Percentiles rank a stretch among this genome's conserved stretches.
Conservation (phyloP, 2,113 vertebrate genomes). For the Hippopotamus amphibius region DNA sequence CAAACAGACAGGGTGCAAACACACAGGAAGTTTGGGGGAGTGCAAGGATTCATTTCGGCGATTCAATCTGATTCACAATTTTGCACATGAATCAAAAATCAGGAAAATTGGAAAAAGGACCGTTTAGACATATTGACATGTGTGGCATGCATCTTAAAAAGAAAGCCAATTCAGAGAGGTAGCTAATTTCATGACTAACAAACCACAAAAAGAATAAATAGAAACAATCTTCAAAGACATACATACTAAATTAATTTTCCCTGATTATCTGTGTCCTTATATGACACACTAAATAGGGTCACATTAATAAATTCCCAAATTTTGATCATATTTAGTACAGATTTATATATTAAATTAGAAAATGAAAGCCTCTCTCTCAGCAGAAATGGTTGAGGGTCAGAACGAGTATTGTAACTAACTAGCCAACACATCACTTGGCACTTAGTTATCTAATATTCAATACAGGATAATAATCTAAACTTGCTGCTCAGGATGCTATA, state of each 20-base stretch:
- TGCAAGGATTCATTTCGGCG: constrained; percentile 11
- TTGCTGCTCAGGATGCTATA: neutral
- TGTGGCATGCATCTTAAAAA: constrained; percentile 10
- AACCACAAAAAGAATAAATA: neutral
- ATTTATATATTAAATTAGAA: constrained; percentile 25
- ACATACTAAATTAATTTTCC: neutral
- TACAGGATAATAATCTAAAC: neutral
- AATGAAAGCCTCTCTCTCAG: neutral
- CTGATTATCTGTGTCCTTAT: neutral
- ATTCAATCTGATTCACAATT: constrained; percentile 68
- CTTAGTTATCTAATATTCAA: neutral
- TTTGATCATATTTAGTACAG: neutral
- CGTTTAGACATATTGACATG: neutral
- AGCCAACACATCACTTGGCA: neutral
- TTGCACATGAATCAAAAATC: constrained; percentile 71
- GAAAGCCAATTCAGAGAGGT: neutral
- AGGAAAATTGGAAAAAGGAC: neutral
- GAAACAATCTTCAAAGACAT: neutral
- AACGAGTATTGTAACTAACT: neutral
- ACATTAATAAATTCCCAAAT: neutral
- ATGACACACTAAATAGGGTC: neutral
- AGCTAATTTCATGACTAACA: neutral
- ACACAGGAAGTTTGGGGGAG: constrained; percentile 69
- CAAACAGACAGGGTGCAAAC: constrained; percentile 67
- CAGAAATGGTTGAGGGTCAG: neutral